A percentile compares a stretch with the other conserved stretches of the same genome.
These are phyloP conservation scores for Oxytorus armatus DNA, from an alignment of 2,888 invertebrate species.

Conservation along the genomic window DNA sequence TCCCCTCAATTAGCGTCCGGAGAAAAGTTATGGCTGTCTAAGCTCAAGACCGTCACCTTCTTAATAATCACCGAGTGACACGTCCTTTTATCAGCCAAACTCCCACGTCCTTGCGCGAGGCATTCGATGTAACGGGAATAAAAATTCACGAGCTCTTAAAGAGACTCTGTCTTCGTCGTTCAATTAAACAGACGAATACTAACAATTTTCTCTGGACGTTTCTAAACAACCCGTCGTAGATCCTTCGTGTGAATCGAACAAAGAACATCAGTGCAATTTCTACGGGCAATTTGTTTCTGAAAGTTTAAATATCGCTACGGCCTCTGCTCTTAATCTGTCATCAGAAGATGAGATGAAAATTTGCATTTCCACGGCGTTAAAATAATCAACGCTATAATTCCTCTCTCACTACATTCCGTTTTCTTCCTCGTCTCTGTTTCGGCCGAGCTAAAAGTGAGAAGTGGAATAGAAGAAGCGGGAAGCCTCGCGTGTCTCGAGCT, in stretches of 20 bases:
- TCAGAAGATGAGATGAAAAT: constrained; percentile 42
- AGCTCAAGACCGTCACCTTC: constrained; percentile 7
- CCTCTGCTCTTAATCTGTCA: constrained; percentile 31
- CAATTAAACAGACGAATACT: constrained; percentile 51
- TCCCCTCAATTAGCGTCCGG: constrained; percentile 73
- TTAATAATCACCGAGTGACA: constrained; percentile 53
- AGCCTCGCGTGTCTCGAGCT: constrained; percentile 72
- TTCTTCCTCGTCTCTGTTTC: constrained; percentile 26
- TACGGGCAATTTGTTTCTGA: not conserved
- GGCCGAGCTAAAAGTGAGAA: constrained; percentile 56
- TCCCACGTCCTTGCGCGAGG: constrained; percentile 42
- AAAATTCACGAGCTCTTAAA: constrained; percentile 12
- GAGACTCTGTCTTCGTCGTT: constrained; percentile 28
- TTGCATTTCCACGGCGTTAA: constrained; percentile 22
- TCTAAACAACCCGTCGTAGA: constrained; percentile 13
- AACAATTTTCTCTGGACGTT: constrained; percentile 42
- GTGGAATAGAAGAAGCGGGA: constrained; percentile 53
- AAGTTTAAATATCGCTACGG: not conserved
- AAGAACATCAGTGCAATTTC: not conserved
- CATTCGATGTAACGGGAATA: constrained; percentile 47
- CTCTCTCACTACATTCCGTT: constrained; percentile 14
- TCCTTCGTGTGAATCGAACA: constrained; percentile 7
- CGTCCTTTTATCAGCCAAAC: constrained; percentile 40
- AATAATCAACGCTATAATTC: constrained; percentile 44
- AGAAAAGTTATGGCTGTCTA: constrained; percentile 68